A percentile compares a stretch with the other conserved stretches of the same genome.
Conservation (phyloP, 2,113 vertebrate genomes). For the Rissa tridactyla region DNA sequence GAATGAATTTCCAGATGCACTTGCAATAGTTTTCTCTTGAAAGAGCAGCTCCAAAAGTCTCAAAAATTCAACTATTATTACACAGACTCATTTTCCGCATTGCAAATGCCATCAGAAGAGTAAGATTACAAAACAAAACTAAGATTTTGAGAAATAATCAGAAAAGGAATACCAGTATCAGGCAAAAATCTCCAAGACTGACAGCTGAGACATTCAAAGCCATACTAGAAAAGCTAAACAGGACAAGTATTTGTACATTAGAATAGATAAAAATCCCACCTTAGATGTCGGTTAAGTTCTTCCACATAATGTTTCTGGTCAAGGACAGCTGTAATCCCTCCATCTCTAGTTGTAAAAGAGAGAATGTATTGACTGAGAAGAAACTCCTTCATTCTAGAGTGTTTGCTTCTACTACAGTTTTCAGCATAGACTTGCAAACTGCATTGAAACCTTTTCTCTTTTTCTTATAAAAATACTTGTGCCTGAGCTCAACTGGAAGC, state of each 20-base stretch:
- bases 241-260: not conserved
- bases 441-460: not conserved
- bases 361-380: not conserved
- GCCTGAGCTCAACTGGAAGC: not conserved
- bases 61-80: not conserved
- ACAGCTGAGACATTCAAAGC: not conserved
- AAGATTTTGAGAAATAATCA: not conserved
- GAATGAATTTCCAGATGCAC: not conserved
- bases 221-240: not conserved
- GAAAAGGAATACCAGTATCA: not conserved
- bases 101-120: not conserved
- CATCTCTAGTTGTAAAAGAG: slow-evolving; percentile 73
- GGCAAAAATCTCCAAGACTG: not conserved
- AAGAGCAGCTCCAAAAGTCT: not conserved
- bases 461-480: not conserved
- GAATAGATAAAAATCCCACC: slow-evolving; percentile 53
- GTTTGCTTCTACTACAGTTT: not conserved
- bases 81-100: not conserved
- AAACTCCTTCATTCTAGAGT: not conserved
- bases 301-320: slow-evolving; percentile 99
- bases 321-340: slow-evolving; percentile 91
- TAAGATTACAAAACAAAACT: not conserved
- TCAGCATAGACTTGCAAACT: not conserved
- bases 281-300: slow-evolving; percentile 94
- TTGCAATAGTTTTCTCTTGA: not conserved